Percentiles rank a stretch among this genome's conserved stretches.
phyloP scores from a whole-genome alignment of 2,888 invertebrate species.

The Anodontia alba region DNA sequence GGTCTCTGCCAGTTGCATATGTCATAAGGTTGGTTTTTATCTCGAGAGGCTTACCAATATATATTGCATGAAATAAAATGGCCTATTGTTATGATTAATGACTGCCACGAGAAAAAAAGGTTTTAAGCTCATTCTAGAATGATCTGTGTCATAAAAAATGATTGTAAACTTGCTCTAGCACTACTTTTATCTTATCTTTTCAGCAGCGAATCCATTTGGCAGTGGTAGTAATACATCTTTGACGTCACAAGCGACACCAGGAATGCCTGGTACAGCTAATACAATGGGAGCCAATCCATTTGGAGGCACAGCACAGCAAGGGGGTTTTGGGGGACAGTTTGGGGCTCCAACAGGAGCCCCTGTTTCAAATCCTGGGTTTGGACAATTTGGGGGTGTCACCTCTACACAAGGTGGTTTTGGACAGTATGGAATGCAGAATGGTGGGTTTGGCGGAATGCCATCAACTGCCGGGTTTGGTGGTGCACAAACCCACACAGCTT shows the following conservation, averaged over 20 bases:
- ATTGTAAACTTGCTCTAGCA: no score
- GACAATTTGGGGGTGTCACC: constrained; percentile 55
- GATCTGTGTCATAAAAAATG: no score
- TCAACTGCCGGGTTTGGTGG: constrained; percentile 48
- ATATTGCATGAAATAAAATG: no score
- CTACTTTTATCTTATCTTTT: not conserved
- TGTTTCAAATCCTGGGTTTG: constrained; percentile 55
- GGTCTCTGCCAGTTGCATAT: no score
- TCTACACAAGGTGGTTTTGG: constrained; percentile 40
- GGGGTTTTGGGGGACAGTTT: not conserved
- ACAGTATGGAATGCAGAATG: constrained; percentile 72
- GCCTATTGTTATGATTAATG: no score
- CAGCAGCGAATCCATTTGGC: constrained; percentile 71
- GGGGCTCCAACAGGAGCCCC: not conserved
- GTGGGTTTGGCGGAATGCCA: constrained; percentile 66
- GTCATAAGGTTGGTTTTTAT: no score
- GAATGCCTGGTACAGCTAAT: constrained; percentile 28
- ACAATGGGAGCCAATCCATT: constrained; percentile 66
- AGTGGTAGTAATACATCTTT: constrained; percentile 44
- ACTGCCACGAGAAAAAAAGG: no score
- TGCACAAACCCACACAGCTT: constrained; percentile 35
- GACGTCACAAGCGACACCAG: constrained; percentile 36
- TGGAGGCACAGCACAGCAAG: constrained; percentile 44
- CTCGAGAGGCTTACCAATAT: no score
- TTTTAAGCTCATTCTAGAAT: no score